phyloP scores from a whole-genome alignment of 1,140 invertebrate species.

The Drosophila truncata region DNA sequence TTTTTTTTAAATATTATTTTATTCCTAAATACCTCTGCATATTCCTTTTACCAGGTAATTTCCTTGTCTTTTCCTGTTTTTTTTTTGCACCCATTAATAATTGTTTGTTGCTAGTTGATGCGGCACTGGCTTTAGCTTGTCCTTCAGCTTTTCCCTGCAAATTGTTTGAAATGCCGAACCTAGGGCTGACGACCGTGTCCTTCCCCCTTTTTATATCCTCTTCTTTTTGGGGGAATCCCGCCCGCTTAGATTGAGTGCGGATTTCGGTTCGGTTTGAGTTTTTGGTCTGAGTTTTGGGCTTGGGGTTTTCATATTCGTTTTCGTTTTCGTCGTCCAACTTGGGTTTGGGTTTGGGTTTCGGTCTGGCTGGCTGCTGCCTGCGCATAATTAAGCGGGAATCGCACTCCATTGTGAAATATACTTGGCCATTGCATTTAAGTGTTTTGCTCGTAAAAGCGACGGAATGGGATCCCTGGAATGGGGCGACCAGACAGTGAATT shows the following conservation, averaged over 20 bases:
- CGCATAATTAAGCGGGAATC: slow-evolving; percentile 69
- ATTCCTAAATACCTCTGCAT: too few relatives aligned
- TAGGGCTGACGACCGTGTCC: slow-evolving; percentile 51
- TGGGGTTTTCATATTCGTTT: slow-evolving; percentile 13
- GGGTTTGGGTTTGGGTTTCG: slow-evolving; percentile 17
- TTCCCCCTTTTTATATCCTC: slow-evolving; percentile 2
- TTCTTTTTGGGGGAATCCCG: slow-evolving; percentile 4
- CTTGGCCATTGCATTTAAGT: slow-evolving; percentile 62
- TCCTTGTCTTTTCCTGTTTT: not conserved
- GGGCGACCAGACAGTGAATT: slow-evolving; percentile 43
- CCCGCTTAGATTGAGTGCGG: slow-evolving; percentile 31
- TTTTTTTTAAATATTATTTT: too few relatives aligned
- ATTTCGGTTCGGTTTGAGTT: slow-evolving; percentile 17
- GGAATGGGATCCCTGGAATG: slow-evolving; percentile 6
- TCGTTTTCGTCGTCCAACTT: not conserved
- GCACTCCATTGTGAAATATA: slow-evolving; percentile 53
- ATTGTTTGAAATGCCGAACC: slow-evolving; percentile 50
- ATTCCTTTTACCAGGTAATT: not conserved
- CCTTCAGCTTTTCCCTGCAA: slow-evolving; percentile 52
- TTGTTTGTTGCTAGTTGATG: slow-evolving; percentile 59
- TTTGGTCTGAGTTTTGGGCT: slow-evolving; percentile 2
- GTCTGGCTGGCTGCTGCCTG: slow-evolving; percentile 45
- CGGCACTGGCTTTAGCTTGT: slow-evolving; percentile 51
- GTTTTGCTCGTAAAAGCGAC: slow-evolving; percentile 48
- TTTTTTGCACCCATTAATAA: slow-evolving; percentile 41